Evolutionary conservation across 2,797 vertebrate species (phyloP), one percentile per base, ranked within the genome.

Genomic region (Anguilla pacifica): DNA sequence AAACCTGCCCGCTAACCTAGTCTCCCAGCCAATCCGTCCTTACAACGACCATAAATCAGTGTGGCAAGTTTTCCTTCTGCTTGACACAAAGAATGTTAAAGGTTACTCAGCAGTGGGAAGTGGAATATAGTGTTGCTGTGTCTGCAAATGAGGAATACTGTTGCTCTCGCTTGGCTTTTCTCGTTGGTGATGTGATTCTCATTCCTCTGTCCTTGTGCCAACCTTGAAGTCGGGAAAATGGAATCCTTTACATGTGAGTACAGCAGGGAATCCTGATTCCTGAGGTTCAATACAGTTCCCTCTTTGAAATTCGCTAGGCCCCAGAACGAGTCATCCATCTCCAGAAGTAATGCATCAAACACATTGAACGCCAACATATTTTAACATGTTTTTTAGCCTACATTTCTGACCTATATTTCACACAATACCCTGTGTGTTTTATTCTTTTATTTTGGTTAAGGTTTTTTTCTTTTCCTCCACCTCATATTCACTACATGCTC

Each of bases 201-300:
- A 46, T 97, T 88, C 97, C 93, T 95, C 93, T 97, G 88, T 96
- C 92, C 93, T 93, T 94, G 86, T 96, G 95, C 95, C 94, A 85
- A 93, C 90, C 91, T 91, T 91, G 94, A 96, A 99, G 98, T 96
- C 97, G 94, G 98, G 98, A 89, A 99, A 99, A 93, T 99, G 98
- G 98, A 99, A 98, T 96, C 98, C 98, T 88, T 97, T 99, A 96
- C 97, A 98, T 93, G 99, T 99, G 96, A 99, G 98, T 98, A 91
- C 88, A 87, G 92, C 90, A 49, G 86, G 3, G 4, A 70, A 31
- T 13, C 57, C n/a, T 70, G 64, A 70, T 9, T 28, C 13, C 64
- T 70, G 22, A 88, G 0, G 22, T 22, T 13, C 4, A 43, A 15
- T 57, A 25, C 43, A 51, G 79, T 35, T 49, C 79, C 9, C 22